Conservation (phyloP, 2,113 vertebrate genomes). For the Notiomystis cincta region DNA sequence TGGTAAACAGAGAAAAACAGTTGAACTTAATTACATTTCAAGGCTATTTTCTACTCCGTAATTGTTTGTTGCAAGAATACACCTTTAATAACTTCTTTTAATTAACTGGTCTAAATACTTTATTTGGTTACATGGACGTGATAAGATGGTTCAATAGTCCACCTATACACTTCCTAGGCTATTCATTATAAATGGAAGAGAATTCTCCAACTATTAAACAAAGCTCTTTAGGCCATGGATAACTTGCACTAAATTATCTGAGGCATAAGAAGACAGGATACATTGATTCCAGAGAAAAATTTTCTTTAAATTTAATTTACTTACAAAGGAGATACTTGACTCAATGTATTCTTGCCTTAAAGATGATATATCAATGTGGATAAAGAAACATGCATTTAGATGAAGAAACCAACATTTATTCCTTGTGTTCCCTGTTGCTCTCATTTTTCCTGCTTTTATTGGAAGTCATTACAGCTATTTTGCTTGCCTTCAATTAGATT, state of each 20-base stretch:
- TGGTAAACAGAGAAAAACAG: not conserved
- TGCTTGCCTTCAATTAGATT: not conserved
- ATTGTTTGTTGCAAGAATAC: not conserved
- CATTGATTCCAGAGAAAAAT: not conserved
- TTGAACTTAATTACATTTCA: slow-evolving; percentile 21
- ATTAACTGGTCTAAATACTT: slow-evolving; percentile 21
- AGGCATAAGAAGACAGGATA: not conserved
- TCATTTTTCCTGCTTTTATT: not conserved
- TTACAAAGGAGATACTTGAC: not conserved
- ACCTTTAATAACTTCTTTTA: slow-evolving; percentile 17
- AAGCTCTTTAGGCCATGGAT: not conserved
- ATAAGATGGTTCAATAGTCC: not conserved
- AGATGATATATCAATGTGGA: not conserved
- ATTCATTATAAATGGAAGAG: not conserved
- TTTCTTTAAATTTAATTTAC: not conserved
- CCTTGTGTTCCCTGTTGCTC: not conserved
- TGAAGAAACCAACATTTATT: not conserved
- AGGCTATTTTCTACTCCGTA: not conserved
- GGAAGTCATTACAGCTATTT: not conserved
- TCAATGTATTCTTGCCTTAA: not conserved
- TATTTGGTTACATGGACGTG: not conserved
- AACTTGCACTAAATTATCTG: not conserved
- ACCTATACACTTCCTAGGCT: not conserved
- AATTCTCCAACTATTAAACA: not conserved
- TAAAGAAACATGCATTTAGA: not conserved